These are phyloP conservation scores for Steinernema hermaphroditum DNA, from an alignment of 2,888 invertebrate genomes.

Conservation along the genomic window DNA sequence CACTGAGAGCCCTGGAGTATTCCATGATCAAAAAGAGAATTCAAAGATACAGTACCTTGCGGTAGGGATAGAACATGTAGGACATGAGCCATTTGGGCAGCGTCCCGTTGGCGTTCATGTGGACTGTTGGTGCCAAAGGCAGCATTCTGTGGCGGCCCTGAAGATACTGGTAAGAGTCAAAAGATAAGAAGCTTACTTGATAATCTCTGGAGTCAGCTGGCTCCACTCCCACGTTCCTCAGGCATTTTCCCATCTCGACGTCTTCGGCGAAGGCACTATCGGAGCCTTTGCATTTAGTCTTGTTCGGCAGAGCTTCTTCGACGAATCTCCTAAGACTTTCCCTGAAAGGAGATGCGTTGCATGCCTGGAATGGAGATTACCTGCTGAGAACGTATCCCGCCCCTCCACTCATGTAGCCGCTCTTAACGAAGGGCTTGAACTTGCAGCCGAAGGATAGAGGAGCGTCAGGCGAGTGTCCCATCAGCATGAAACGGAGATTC, in stretches of 20 bases:
- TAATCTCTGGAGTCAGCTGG: conserved; percentile 85
- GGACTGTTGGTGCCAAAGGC: conserved; percentile 27
- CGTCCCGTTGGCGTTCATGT: neutral
- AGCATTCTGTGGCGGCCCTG: conserved; percentile 34
- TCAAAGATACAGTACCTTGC: too few relatives aligned
- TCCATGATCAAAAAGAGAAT: too few relatives aligned
- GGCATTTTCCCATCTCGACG: conserved; percentile 85
- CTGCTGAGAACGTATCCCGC: conserved; percentile 43
- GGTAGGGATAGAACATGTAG: conserved; percentile 85
- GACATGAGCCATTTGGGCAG: conserved; percentile 79
- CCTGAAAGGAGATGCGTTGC: conserved; percentile 42
- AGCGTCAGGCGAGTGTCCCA: conserved; percentile 59
- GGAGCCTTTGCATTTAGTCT: conserved; percentile 37
- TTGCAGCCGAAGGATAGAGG: conserved; percentile 81
- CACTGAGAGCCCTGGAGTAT: too few relatives aligned
- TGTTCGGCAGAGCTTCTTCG: conserved; percentile 71
- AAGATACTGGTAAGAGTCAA: neutral
- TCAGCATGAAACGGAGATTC: conserved; percentile 56
- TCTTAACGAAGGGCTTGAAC: conserved; percentile 80
- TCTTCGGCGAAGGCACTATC: conserved; percentile 77
- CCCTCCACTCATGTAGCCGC: conserved; percentile 71
- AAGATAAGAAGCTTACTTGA: conserved; percentile 57
- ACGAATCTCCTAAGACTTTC: conserved; percentile 64
- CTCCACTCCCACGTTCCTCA: conserved; percentile 80
- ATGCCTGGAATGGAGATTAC: conserved; percentile 19